Evolutionary conservation across 2,888 invertebrate species (phyloP), one percentile per base, ranked within the genome.

Genomic region (Resseliella maxima): DNA sequence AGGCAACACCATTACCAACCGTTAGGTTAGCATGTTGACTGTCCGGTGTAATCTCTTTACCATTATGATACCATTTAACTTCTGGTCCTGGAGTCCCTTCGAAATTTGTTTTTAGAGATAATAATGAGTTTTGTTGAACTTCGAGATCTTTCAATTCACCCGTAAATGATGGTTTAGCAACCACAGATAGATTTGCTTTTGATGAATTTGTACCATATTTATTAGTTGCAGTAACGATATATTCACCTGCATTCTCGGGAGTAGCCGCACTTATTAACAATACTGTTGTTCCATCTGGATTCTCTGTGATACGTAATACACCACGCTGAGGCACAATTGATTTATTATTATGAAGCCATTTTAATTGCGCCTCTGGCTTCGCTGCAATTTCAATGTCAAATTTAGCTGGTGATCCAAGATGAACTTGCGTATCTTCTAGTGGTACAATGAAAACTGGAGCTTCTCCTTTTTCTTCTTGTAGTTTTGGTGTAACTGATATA

Each of bases 351-450:
- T 97, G 97, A 90, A 93, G 95, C 95, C 97, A 98, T 88, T 94
- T 94, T 1, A 96, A 93, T 1, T 93, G 93, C 0, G 99, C 98
- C 88, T 95, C 93, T 0, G 99, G 99, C 90, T 97, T 97, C 87
- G 98, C 99, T 88, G 96, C 96, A 0, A 98, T 93, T 88, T 96
- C 95, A 87, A 96, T 96, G 89, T 95, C 95, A 15, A 99, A 93
- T 88, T 95, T 94, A 0, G 98, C 94, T 0, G 93, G 92, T 87
- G 94, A 41, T 45, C 54, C 85, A 21, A 36, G 81, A 50, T 59
- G 38, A 35, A 81, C 87, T 27, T 85, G 36, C 5, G 72, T 87
- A 46, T 86, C 85, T 85, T 94, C 93, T 38, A 97, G 92, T 94
- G 36, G 36, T 8, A 59, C 54, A 59, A 64, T 86, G 27, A 86